Percentiles rank a stretch among this genome's conserved stretches.
phyloP scores from a whole-genome alignment of 2,797 vertebrate species.

The Pantherophis vulpinus region DNA sequence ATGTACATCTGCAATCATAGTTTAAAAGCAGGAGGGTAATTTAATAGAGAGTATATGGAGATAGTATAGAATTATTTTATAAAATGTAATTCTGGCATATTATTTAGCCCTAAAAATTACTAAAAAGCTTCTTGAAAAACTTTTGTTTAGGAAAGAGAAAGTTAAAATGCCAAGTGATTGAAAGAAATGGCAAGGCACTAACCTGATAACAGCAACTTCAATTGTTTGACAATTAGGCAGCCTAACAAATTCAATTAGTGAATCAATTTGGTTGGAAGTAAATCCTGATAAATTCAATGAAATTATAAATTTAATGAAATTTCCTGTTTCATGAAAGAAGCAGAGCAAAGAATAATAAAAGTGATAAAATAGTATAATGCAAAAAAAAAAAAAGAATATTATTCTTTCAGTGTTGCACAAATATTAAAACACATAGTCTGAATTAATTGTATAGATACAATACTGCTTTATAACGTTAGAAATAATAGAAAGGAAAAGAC shows the following conservation, averaged over 20 bases:
- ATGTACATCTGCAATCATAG: not conserved
- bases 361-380: not conserved
- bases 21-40: conserved; percentile 6
- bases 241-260: not conserved
- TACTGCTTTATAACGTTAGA: not conserved
- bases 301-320: not conserved
- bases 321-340: not conserved
- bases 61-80: not conserved
- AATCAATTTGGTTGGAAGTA: not conserved
- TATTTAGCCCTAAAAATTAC: not conserved
- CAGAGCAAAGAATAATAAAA: not conserved
- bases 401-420: not conserved
- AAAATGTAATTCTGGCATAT: not conserved
- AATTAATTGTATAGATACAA: not conserved
- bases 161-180: not conserved
- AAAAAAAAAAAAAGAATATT: not conserved
- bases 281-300: not conserved
- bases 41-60: not conserved
- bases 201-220: not conserved
- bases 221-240: not conserved
- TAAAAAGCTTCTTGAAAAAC: not conserved
- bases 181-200: not conserved
- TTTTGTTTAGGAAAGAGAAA: not conserved
- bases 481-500: not conserved
- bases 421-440: not conserved